Evolutionary conservation across 1,140 invertebrate species (phyloP), one percentile per base, ranked within the genome.

Genomic region (Ostrea denselamellosa): DNA sequence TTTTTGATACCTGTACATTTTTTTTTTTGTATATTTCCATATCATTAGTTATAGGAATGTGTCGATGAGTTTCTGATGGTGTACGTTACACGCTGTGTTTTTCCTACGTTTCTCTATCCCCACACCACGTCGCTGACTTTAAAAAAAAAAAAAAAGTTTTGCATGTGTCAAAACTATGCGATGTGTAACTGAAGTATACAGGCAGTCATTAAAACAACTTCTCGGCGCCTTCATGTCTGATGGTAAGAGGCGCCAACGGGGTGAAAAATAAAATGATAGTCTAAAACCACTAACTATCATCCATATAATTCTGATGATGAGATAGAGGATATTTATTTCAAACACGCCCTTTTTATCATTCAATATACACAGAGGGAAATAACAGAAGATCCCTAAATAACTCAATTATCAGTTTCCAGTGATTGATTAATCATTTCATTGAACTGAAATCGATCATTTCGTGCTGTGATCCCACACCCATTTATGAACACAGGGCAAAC

Each of bases 121-220:
- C 68, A 10, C 68, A 71, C 25, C 22, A 12, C 12, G 25, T 12
- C 22, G 68, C 22, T 71, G 9, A 14, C 14, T 71, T 62, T 62
- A 12, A 19, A n/a, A 10, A 58, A 58, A 71, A 71, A 8, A 7
- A 71, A 34, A 19, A 25, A 25, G 22, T 71, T 34, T 71, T 71
- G 28, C 14, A 71, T 71, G 68, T 71, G 68, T 71, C 68, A 71
- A 71, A 71, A 71, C 25, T 28, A 34, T 28, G 68, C 68, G 68
- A 71, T 71, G 28, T 71, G 28, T 28, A 71, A 17, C 56, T 44
- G 34, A 44, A 44, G 34, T 44, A 44, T n/a, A 62, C 58, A 34
- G 22, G 14, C 28, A 34, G 25, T 9, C 68, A 25, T 28, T 25
- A 71, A n/a, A 71, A 71, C 68, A 71, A 71, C 68, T 25, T 28